Evolutionary conservation across 2,113 vertebrate genomes (phyloP).

Genomic region (Etia nguti): DNA sequence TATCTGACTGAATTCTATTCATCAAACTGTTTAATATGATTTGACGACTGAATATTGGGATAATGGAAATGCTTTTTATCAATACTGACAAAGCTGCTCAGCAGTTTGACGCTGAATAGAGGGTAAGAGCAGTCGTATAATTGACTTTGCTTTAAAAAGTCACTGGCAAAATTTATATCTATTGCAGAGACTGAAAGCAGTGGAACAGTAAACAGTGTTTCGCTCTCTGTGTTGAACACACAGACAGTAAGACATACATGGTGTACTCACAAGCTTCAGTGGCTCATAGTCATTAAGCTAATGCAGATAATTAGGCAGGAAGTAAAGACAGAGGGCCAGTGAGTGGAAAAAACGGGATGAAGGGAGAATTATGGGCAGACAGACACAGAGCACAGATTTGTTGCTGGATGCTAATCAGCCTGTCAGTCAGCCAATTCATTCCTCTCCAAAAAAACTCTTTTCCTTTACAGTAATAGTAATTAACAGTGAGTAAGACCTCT

Average conservation of each 20-base stretch:
- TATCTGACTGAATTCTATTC: background rate
- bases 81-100: background rate
- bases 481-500: background rate
- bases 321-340: conserved; percentile 14
- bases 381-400: conserved; percentile 18
- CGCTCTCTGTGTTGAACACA: background rate
- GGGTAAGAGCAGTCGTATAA: background rate
- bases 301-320: conserved; percentile 55
- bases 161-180: background rate
- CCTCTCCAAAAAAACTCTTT: background rate
- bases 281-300: conserved; percentile 50
- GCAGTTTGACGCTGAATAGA: background rate
- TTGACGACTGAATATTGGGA: background rate
- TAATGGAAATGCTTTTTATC: background rate
- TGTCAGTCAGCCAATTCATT: conserved; percentile 10
- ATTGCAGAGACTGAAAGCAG: background rate
- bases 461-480: conserved; percentile 3
- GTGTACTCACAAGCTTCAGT: background rate
- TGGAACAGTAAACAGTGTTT: background rate
- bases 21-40: background rate
- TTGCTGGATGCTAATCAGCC: conserved; percentile 40
- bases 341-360: conserved; percentile 20
- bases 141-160: background rate
- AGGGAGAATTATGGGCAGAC: conserved; percentile 33
- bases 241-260: background rate